phyloP scores from a whole-genome alignment of 2,113 vertebrate species.

The Cyanoramphus novaezelandiae region DNA sequence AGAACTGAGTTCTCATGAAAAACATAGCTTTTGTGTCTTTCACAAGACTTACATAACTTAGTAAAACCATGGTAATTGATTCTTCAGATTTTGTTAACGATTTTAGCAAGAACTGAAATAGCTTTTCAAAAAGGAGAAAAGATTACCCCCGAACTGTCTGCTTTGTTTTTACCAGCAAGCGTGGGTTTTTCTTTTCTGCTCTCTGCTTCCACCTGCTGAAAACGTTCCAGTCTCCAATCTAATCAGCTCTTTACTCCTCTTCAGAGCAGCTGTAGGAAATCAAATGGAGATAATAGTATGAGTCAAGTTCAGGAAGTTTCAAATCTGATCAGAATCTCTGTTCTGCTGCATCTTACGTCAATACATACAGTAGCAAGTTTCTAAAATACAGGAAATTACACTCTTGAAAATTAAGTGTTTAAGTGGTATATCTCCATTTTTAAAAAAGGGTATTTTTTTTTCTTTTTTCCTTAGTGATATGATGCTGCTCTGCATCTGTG shows the following conservation, averaged over 20 bases:
- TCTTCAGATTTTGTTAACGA: background rate
- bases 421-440: background rate
- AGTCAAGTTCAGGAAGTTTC: slow-evolving; percentile 27
- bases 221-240: background rate
- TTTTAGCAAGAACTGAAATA: background rate
- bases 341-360: background rate
- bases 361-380: background rate
- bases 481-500: background rate
- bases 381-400: background rate
- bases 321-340: background rate
- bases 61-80: accelerated
- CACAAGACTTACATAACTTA: background rate
- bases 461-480: background rate
- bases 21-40: background rate
- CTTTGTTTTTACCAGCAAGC: background rate
- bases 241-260: slow-evolving; percentile 1
- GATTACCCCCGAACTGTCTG: background rate
- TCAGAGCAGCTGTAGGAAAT: slow-evolving; percentile 39
- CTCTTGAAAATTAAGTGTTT: background rate
- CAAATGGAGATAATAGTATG: background rate
- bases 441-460: background rate
- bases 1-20: background rate
- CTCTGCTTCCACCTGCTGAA: slow-evolving; percentile 42
- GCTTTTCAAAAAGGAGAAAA: background rate
- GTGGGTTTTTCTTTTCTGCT: background rate